Conservation (phyloP, 2,113 vertebrate species). For the Steatornis caripensis region DNA sequence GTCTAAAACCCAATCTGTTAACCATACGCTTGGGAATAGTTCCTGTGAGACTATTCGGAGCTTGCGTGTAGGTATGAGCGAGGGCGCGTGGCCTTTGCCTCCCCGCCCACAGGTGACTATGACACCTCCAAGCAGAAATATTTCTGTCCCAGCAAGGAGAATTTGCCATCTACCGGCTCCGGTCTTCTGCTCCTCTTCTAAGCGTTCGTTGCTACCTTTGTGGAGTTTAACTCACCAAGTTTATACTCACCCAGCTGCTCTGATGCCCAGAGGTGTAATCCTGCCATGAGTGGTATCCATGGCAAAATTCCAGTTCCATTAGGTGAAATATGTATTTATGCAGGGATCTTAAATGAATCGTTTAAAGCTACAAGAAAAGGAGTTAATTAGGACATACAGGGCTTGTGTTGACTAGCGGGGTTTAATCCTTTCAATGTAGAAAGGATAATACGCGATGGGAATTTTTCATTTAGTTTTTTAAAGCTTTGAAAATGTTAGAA, state of each 20-base stretch:
- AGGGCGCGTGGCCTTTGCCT: not conserved
- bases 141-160: not conserved
- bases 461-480: not conserved
- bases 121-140: not conserved
- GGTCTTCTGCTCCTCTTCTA: not conserved
- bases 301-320: not conserved
- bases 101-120: not conserved
- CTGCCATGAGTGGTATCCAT: not conserved
- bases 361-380: not conserved
- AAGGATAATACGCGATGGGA: not conserved
- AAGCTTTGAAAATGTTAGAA: not conserved
- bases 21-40: not conserved
- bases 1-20: not conserved
- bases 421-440: not conserved
- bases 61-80: rapidly evolving
- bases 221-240: not conserved
- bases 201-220: not conserved
- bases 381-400: not conserved
- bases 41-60: not conserved
- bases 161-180: not conserved
- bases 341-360: not conserved
- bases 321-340: not conserved
- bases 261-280: not conserved
- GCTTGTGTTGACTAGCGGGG: not conserved
- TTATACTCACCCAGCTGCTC: not conserved